phyloP scores from a whole-genome alignment of 2,113 vertebrate genomes.

The Spermophilus dauricus region DNA sequence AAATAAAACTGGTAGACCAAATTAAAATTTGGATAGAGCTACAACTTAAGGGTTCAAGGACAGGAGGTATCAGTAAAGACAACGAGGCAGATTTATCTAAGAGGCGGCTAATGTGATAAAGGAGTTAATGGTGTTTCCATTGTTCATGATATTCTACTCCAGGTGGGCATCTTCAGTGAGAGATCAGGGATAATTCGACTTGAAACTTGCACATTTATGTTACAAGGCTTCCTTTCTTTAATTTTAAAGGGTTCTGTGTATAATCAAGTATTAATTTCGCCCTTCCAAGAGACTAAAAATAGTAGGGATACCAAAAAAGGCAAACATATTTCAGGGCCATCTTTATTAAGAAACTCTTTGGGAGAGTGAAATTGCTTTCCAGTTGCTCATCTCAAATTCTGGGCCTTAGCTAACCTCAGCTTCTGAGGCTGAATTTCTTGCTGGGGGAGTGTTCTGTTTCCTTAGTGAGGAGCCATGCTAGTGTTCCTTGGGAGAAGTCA shows the following conservation, averaged over 20 bases:
- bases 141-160: background rate
- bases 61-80: background rate
- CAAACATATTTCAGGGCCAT: slow-evolving; percentile 16
- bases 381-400: slow-evolving; percentile 4
- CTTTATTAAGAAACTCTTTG: slow-evolving; percentile 29
- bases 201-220: background rate
- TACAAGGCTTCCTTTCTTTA: slow-evolving; percentile 28
- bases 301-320: background rate
- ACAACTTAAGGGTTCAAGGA: background rate
- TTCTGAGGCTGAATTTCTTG: slow-evolving; percentile 20
- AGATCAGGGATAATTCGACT: background rate
- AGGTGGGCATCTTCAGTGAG: background rate
- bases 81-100: background rate
- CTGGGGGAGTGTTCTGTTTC: background rate
- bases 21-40: background rate
- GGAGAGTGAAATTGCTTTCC: background rate
- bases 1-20: background rate
- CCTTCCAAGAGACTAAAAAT: slow-evolving; percentile 35
- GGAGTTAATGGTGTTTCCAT: background rate
- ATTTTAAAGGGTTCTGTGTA: slow-evolving; percentile 17
- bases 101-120: background rate
- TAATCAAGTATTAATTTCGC: slow-evolving; percentile 20
- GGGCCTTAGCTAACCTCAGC: background rate
- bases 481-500: background rate
- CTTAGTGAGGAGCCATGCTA: background rate